Base-by-base conservation (phyloP, 2,797 vertebrate genomes). In the Macrochelys suwanniensis region DNA sequence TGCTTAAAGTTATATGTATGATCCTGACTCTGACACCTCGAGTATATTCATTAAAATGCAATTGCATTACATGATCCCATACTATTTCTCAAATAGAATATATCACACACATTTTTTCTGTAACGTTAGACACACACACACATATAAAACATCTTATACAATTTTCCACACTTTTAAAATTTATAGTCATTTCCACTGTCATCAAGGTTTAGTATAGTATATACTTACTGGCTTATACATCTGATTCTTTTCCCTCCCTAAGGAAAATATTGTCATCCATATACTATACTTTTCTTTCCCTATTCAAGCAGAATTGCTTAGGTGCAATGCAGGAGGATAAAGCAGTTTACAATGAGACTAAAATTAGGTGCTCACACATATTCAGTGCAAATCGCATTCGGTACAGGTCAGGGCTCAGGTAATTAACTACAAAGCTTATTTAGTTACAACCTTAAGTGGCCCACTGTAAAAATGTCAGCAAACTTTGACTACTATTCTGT, bases 401-500 rank as follows among this genome's bases (percentile, higher is more conserved):
- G 37, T 71, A 33, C 6, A 87, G 49, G 17, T 28, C 7, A 82
- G 7, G 65, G 56, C 82, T 80, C 74, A 94, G 85, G 54, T 54
- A 94, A 91, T 56, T 91, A 89, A 87, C 76, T 53, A 85, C 25
- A 89, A 93, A 89, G 92, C 6, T 49, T 68, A 84, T 45, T 68
- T 0, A 82, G 31, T 13, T 81, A 31, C 42, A 92, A 92, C 7
- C 15, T 84, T 25, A 80, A 12, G 1, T 80, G 89, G 74, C 51
- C 54, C 74, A 89, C 9, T 57, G 56, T 57, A 57, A 57, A 28
- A 87, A 94, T 92, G 84, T 54, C 78, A 89, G 31, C 1, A 10
- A 78, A 89, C 68, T 83, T 85, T 28, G 71, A 77, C 47, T 86
- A 88, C 6, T 23, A 33, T 2, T 78, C 47, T 47, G 47, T 47